Percentiles rank a stretch among this genome's conserved stretches.
phyloP scores from a whole-genome alignment of 1,140 invertebrate genomes.

The Nephila pilipes region DNA sequence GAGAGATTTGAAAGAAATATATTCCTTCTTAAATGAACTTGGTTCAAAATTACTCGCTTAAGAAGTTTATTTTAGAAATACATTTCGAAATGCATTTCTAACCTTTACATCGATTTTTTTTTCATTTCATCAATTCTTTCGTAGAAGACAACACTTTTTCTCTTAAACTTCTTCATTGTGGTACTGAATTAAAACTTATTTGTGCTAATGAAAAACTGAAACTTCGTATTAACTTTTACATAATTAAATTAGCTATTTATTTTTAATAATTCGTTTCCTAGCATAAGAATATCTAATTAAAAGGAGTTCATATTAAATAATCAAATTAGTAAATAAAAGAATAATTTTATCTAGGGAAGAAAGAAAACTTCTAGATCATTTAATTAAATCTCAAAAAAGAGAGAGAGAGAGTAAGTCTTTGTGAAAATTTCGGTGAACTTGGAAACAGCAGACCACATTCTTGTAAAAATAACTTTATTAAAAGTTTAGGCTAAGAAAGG shows the following conservation, averaged over 20 bases:
- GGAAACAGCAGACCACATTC: neutral
- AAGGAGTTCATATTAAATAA: neutral
- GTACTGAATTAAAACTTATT: no score
- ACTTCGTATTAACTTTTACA: neutral
- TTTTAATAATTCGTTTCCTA: neutral
- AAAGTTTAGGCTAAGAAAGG: neutral
- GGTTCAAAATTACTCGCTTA: no score
- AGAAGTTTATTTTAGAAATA: no score
- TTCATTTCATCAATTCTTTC: no score
- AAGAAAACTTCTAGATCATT: neutral
- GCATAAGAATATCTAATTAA: neutral
- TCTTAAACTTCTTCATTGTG: no score
- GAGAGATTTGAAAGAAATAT: no score
- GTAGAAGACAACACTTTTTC: no score
- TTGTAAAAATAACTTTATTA: slow-evolving; percentile 25
- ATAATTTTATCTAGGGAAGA: neutral
- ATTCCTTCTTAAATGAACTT: no score
- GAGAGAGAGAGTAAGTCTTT: neutral
- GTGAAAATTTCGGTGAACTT: neutral
- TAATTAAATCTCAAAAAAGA: neutral
- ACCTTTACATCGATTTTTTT: no score
- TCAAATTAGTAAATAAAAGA: neutral
- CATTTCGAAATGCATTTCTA: no score
- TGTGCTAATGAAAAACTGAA: no score
- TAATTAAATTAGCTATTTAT: neutral